Evolutionary conservation across 2,113 vertebrate species (phyloP).

Genomic region (Hassar affinis): DNA sequence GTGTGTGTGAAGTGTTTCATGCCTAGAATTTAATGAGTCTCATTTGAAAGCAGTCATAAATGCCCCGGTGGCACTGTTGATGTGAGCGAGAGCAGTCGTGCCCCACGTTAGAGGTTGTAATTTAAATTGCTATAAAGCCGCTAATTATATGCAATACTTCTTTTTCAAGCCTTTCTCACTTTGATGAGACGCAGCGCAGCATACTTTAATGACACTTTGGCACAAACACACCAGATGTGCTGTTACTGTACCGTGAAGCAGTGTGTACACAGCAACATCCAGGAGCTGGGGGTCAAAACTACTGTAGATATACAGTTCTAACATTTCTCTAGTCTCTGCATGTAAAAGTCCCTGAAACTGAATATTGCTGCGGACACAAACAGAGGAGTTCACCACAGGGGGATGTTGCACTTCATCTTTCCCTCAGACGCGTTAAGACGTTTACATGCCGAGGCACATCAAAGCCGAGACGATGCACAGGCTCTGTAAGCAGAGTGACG

Average conservation of each 20-base stretch:
- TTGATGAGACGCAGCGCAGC: constrained; percentile 21
- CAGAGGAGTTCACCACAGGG: not conserved
- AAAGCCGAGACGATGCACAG: not conserved
- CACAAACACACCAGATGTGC: constrained; percentile 38
- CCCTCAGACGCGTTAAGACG: no score
- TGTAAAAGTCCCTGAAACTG: not conserved
- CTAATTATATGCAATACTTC: constrained; percentile 36
- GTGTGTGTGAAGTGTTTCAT: constrained; percentile 50
- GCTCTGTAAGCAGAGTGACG: not conserved
- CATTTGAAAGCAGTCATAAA: constrained; percentile 54
- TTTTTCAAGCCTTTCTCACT: constrained; percentile 16
- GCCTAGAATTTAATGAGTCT: constrained; percentile 49
- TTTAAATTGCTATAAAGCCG: constrained; percentile 35
- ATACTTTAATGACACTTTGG: constrained; percentile 28
- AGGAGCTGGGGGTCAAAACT: not conserved
- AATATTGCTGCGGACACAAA: no score
- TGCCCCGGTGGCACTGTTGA: constrained; percentile 9
- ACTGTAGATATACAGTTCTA: not conserved
- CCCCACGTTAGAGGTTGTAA: constrained; percentile 37
- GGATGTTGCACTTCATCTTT: not conserved
- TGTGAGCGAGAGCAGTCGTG: constrained; percentile 32
- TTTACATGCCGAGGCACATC: not conserved
- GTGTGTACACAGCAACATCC: constrained; percentile 26
- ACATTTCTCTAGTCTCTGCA: not conserved
- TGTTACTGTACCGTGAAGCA: constrained; percentile 7